Percentiles rank a stretch among this genome's conserved stretches.
Conservation (phyloP, 2,113 vertebrate species). For the Scomber japonicus region DNA sequence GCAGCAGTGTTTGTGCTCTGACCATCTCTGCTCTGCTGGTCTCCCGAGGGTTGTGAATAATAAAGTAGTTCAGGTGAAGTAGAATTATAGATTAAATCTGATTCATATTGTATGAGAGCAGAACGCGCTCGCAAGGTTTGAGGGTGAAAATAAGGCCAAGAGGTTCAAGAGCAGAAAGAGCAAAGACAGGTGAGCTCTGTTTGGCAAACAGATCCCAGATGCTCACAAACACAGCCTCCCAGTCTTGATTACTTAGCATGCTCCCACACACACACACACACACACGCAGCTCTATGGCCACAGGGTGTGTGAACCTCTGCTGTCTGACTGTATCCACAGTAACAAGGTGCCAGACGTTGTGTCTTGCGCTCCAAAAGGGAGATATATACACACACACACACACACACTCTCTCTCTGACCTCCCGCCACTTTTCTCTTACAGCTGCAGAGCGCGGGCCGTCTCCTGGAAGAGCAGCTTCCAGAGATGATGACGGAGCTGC, state of each 20-base stretch:
- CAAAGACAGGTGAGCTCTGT: conserved; percentile 23
- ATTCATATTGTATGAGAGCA: neutral
- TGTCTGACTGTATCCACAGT: conserved; percentile 54
- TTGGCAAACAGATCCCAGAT: conserved; percentile 40
- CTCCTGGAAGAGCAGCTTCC: conserved; percentile 98
- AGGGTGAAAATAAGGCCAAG: neutral
- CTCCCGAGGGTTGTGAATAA: conserved; percentile 19
- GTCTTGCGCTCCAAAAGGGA: conserved; percentile 23
- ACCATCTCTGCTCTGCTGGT: neutral
- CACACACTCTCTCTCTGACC: conserved; percentile 39
- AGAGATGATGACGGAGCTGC: conserved; percentile 96
- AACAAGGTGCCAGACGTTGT: conserved; percentile 66
- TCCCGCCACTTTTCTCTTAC: conserved; percentile 48
- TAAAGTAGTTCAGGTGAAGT: conserved; percentile 3
- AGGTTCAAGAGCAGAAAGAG: conserved; percentile 8
- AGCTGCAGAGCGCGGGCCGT: conserved; percentile 96
- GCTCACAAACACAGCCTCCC: conserved; percentile 21
- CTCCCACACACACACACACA: conserved; percentile 13
- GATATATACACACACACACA: conserved; percentile 5
- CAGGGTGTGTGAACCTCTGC: conserved; percentile 53
- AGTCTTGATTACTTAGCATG: conserved; percentile 24
- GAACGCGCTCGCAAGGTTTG: neutral
- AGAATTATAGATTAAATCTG: conserved; percentile 1
- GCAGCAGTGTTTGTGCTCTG: neutral
- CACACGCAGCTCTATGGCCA: conserved; percentile 37